phyloP scores from a whole-genome alignment of 2,888 invertebrate genomes.

The Apamea sordens region DNA sequence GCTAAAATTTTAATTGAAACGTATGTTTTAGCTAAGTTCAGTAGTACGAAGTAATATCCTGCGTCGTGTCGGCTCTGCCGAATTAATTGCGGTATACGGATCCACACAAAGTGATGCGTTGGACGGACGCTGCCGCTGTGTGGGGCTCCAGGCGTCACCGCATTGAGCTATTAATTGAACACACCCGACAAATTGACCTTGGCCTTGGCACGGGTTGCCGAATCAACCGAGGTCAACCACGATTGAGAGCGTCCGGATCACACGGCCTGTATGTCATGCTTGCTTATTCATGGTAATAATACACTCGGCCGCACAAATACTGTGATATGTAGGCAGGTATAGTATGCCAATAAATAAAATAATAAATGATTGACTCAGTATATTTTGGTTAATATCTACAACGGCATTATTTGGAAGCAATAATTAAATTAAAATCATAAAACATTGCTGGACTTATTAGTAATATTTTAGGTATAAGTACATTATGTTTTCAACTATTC shows the following conservation, averaged over 20 bases:
- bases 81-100: conserved; percentile 32
- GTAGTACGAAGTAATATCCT: conserved; percentile 1
- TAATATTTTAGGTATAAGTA: background rate
- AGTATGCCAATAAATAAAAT: conserved; percentile 20
- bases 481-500: background rate
- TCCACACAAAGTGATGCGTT: conserved; percentile 40
- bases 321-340: conserved; percentile 26
- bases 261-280: conserved; percentile 79
- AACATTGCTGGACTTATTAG: background rate
- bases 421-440: background rate
- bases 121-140: conserved; percentile 34
- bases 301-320: conserved; percentile 52
- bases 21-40: conserved; percentile 8
- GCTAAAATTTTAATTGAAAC: conserved; percentile 4
- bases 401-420: background rate
- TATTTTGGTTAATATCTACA: conserved; percentile 1
- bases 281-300: conserved; percentile 69
- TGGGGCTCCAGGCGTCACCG: conserved; percentile 75
- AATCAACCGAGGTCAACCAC: conserved; percentile 85
- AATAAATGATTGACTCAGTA: conserved; percentile 6
- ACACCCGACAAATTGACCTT: conserved; percentile 85
- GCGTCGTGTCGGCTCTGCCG: conserved; percentile 11
- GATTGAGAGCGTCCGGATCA: conserved; percentile 89
- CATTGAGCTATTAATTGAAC: conserved; percentile 83
- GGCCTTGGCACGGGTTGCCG: conserved; percentile 89